Conservation (phyloP, 2,797 vertebrate species). For the Pipistrellus kuhlii region DNA sequence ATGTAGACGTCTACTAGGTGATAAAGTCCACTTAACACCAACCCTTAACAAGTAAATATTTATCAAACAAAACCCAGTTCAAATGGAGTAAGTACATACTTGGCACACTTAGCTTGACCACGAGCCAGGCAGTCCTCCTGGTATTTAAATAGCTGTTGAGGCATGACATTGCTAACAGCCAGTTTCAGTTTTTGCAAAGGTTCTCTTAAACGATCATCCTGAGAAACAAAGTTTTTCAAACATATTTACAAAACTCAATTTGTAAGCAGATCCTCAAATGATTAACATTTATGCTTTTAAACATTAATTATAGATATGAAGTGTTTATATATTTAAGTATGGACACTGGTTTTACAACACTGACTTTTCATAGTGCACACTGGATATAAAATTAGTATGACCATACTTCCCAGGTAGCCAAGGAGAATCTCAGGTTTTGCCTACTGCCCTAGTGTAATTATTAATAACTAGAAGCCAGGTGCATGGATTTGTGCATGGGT, state of each 20-base stretch:
- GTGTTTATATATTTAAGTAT: background rate
- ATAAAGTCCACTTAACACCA: background rate
- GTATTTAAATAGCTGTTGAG: conserved; percentile 96
- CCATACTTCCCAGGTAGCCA: background rate
- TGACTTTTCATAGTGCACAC: background rate
- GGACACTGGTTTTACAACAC: background rate
- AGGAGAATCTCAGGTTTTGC: background rate
- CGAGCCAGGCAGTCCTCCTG: conserved; percentile 96
- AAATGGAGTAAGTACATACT: conserved; percentile 88
- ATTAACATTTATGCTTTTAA: background rate
- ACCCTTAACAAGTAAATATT: background rate
- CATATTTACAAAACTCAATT: conserved; percentile 51
- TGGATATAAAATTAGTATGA: background rate
- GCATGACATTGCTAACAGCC: conserved; percentile 97
- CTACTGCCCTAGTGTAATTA: background rate
- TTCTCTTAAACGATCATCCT: conserved; percentile 96
- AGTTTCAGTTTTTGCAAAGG: conserved; percentile 97
- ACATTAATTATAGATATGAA: conserved; percentile 11
- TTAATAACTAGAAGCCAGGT: background rate
- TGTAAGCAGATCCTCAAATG: conserved; percentile 42
- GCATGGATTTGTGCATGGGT: too few species aligned
- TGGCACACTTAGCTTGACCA: conserved; percentile 94
- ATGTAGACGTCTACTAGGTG: background rate
- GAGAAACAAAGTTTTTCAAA: conserved; percentile 61
- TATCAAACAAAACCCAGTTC: background rate